Conservation (phyloP, 2,113 vertebrate genomes). For the Salvelinus alpinus region DNA sequence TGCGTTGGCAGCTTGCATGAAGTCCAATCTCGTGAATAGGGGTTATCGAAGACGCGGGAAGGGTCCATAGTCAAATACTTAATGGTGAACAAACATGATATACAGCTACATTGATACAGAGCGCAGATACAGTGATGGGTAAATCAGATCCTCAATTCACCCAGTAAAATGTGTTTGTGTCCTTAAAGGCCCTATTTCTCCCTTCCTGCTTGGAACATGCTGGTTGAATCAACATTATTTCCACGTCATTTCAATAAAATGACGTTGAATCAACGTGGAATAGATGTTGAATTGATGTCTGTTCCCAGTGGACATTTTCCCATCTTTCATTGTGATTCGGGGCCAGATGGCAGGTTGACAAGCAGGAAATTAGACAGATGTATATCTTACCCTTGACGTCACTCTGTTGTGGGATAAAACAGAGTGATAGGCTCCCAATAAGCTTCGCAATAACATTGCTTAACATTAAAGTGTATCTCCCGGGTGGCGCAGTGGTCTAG, state of each 20-base stretch:
- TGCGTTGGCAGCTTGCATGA: background rate
- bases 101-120: no score
- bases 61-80: background rate
- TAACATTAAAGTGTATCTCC: background rate
- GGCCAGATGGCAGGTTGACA: constrained; percentile 68
- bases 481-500: no score
- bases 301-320: constrained; percentile 3
- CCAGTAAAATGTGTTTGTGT: background rate
- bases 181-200: background rate
- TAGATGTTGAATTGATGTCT: no score
- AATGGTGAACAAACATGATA: no score
- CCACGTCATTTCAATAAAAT: no score
- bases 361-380: constrained; percentile 70
- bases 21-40: background rate
- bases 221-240: constrained; percentile 4
- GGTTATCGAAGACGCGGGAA: background rate
- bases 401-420: constrained; percentile 15
- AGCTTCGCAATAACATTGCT: background rate
- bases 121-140: background rate
- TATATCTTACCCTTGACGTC: constrained; percentile 56
- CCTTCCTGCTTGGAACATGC: background rate
- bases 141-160: background rate
- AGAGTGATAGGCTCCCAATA: background rate
- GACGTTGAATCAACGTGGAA: no score
- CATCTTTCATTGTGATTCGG: constrained; percentile 51